Base-by-base conservation (phyloP, 1,140 invertebrate genomes). In the Araneus ventricosus region DNA sequence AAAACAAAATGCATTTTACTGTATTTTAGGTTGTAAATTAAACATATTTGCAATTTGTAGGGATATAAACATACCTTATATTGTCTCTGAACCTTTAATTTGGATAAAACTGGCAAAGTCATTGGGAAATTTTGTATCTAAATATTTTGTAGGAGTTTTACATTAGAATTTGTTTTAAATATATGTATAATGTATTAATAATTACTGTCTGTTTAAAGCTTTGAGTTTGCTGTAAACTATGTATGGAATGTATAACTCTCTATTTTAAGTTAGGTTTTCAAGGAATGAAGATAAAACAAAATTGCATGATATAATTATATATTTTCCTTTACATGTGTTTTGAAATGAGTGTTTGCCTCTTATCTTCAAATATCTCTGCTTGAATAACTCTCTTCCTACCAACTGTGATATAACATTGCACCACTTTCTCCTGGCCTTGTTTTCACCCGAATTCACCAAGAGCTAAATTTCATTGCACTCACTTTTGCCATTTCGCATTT, bases 321-420 rank as follows among this genome's bases (percentile, higher is more conserved):
- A 84, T 57, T 84, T 84, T 84, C 79, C 82, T 34, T n/a, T 52
- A 84, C 20, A 52, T 82, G 82, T 84, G 24, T 84, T 84, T 27
- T 84, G 24, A 84, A 52, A 57, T 84, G 14, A 84, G 34, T 84
- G 41, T 52, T 84, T 84, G 20, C 37, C 82, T 24, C 10, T 75
- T 17, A 52, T 22, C 17, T 84, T 57, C n/a, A 90, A 90, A 80
- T 80, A 75, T 20, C 22, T 67, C 30, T 88, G 87, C 87, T 88
- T 88, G 37, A 39, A 88, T 88, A 75, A 75, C 59, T 88, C 27
- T 91, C 70, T 92, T 87, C 61, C 27, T 63, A 57, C 84, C 63
- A 87, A 82, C 45, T 92, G 91, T 87, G 91, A 92, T 79, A 87
- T 79, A 92, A 92, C 91, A 88, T 59, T 92, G 91, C 91, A 92